Base-by-base conservation (phyloP, 2,797 vertebrate species). In the Falco concolor region DNA sequence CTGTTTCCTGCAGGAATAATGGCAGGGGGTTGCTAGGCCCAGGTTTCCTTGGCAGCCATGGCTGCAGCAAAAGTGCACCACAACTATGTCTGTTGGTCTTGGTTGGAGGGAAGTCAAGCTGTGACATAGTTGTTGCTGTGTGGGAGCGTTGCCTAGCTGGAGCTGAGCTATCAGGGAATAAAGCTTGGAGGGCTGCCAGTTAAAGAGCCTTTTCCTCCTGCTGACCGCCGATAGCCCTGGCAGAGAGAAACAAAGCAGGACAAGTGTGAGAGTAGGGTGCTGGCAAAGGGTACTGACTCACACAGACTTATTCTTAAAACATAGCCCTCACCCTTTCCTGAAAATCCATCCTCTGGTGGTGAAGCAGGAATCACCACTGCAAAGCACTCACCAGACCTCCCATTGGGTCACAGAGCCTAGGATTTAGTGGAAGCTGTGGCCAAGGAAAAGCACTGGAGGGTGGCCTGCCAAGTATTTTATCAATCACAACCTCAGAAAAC, bases 401-500 rank as follows among this genome's bases (percentile, higher is more conserved):
- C 0, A 0, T 0, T 60, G 68, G 10, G 6, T 87, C 38, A 42
- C 38, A 67, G 15, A 75, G 12, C 45, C 5, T 21, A 45, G 49
- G 44, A 63, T 52, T 64, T 40, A 6, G 13, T 59, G 57, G 23
- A 87, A 78, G 18, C 23, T 59, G 8, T 36, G 44, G 18, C 21
- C 23, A 44, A 36, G 7, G 61, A 52, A 27, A 79, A 65, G 16
- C 17, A 28, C 9, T 61, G 18, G 30, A 68, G 6, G 30, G 21
- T 50, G 5, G 7, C n/a, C 12, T 53, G 25, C 21, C 40, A 61
- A 57, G 19, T 27, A 67, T 50, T 81, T 53, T 70, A n/a, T 45
- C 15, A 42, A 11, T 40, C 14, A 57, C 34, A 75, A 22, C 9
- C 38, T 74, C 56, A 74, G 65, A 82, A 89, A 74, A n/a, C 1